Percentiles rank a stretch among this genome's conserved stretches.
These are phyloP conservation scores for Lasioglossum albipes DNA, from an alignment of 1,140 invertebrate species.

Conservation along the genomic window DNA sequence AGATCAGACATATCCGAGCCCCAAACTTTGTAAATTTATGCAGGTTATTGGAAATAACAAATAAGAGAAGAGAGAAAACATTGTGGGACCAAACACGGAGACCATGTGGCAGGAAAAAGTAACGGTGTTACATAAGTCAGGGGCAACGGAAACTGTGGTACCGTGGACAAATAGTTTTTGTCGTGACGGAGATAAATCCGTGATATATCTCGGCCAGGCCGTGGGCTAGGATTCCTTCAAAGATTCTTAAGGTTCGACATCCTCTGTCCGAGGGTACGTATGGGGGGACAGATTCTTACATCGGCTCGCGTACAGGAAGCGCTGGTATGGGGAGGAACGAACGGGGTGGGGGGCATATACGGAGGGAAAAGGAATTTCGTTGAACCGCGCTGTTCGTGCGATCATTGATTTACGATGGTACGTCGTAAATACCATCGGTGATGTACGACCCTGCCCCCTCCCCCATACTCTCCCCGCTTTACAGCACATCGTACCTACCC, in stretches of 20 bases:
- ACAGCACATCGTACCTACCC: constrained; percentile 22
- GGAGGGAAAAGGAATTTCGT: constrained; percentile 67
- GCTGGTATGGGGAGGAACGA: constrained; percentile 41
- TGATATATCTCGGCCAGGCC: constrained; percentile 10
- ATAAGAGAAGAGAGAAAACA: neutral
- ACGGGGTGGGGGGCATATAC: constrained; percentile 30
- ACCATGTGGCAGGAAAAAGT: neutral
- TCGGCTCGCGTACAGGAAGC: constrained; percentile 55
- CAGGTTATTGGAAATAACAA: too few relatives aligned
- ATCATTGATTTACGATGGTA: constrained; percentile 73
- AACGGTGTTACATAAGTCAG: neutral
- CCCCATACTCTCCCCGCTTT: neutral
- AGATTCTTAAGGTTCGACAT: constrained; percentile 51
- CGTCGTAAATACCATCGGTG: constrained; percentile 68
- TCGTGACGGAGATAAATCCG: constrained; percentile 20
- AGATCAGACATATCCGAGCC: too few relatives aligned
- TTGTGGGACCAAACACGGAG: neutral
- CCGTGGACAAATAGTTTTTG: constrained; percentile 42
- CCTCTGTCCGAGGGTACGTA: constrained; percentile 48
- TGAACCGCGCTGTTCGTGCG: constrained; percentile 62
- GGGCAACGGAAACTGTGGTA: constrained; percentile 20
- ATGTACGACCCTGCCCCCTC: constrained; percentile 66
- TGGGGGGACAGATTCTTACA: constrained; percentile 46
- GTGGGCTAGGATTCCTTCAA: constrained; percentile 35
- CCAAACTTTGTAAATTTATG: too few relatives aligned